Conservation (phyloP, 2,888 invertebrate genomes). For the Ptychoptera albimana region DNA sequence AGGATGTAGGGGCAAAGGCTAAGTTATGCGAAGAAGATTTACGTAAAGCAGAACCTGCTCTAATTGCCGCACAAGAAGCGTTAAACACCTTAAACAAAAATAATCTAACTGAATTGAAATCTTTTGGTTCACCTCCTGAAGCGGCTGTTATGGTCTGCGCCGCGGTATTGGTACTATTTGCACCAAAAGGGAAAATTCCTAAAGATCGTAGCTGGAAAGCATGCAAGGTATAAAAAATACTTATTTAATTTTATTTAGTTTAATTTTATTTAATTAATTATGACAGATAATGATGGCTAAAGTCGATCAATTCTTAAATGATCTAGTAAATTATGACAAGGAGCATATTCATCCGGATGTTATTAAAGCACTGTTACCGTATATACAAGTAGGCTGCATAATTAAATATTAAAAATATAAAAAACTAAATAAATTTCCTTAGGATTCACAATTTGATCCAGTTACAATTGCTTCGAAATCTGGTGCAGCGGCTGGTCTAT, state of each 20-base stretch:
- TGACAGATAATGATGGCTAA: slow-evolving; percentile 60
- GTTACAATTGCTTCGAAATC: slow-evolving; percentile 76
- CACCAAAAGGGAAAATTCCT: slow-evolving; percentile 68
- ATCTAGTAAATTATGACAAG: slow-evolving; percentile 77
- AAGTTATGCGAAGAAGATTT: slow-evolving; percentile 79
- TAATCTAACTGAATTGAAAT: slow-evolving; percentile 86
- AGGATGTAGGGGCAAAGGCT: slow-evolving; percentile 70
- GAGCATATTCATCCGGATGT: slow-evolving; percentile 83
- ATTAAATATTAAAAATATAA: background rate
- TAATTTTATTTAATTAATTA: slow-evolving; percentile 12
- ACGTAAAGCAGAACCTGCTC: slow-evolving; percentile 79
- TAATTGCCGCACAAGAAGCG: slow-evolving; percentile 78
- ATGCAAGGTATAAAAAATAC: slow-evolving; percentile 39
- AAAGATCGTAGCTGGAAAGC: slow-evolving; percentile 89
- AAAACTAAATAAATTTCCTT: background rate
- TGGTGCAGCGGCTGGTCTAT: slow-evolving; percentile 79
- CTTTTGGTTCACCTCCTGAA: slow-evolving; percentile 80
- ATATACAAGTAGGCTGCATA: slow-evolving; percentile 18
- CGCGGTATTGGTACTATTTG: slow-evolving; percentile 76
- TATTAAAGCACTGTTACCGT: slow-evolving; percentile 54
- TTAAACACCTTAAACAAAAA: slow-evolving; percentile 84
- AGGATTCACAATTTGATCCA: slow-evolving; percentile 63
- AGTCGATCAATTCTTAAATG: slow-evolving; percentile 71
- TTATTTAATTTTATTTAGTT: no score
- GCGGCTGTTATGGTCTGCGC: slow-evolving; percentile 76